Evolutionary conservation across 2,797 vertebrate genomes (phyloP).

Genomic region (Leucoraja ocellata): DNA sequence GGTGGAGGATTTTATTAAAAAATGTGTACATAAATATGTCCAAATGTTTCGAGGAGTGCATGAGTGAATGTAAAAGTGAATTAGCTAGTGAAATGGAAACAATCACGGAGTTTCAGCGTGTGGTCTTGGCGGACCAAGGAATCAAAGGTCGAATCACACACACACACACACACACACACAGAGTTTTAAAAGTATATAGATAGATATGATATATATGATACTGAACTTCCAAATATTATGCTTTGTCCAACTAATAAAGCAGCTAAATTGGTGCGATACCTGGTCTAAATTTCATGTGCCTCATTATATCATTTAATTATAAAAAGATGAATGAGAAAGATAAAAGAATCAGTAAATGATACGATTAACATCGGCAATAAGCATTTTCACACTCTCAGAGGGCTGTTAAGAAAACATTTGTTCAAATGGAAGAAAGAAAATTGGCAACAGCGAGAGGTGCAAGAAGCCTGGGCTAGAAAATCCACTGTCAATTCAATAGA

Average conservation of each 20-base stretch:
- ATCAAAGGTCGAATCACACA: too few species aligned
- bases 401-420: not conserved
- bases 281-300: not conserved
- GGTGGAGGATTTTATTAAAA: too few species aligned
- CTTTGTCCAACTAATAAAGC: not conserved
- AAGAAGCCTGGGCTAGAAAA: not conserved
- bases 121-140: too few species aligned
- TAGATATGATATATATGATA: too few species aligned
- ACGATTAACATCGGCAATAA: not conserved
- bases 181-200: too few species aligned
- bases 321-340: not conserved
- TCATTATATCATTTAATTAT: not conserved
- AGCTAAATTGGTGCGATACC: not conserved
- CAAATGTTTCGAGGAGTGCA: too few species aligned
- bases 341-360: not conserved
- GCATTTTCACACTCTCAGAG: not conserved
- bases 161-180: too few species aligned
- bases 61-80: too few species aligned
- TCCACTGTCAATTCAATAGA: not conserved
- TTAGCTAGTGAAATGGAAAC: too few species aligned
- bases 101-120: too few species aligned
- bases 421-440: not conserved
- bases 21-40: too few species aligned
- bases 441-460: not conserved
- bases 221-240: not conserved